These are phyloP conservation scores for Salpingus planirostris DNA, from an alignment of 2,888 invertebrate genomes.

Conservation along the genomic window DNA sequence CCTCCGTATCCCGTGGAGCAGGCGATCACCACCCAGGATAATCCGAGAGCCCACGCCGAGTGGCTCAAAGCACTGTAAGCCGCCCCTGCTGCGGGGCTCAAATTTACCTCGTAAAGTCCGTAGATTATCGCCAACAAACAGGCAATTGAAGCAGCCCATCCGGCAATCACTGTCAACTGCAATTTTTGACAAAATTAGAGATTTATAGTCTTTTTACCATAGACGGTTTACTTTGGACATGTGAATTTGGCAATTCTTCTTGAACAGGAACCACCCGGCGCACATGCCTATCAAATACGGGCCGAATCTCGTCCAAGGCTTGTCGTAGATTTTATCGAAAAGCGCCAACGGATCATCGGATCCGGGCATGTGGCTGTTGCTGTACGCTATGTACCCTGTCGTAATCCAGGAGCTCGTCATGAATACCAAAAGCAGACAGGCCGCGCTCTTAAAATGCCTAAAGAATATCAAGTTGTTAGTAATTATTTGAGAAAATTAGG, in stretches of 20 bases:
- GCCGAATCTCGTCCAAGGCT: slow-evolving; percentile 79
- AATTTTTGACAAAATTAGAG: slow-evolving; percentile 20
- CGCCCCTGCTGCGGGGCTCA: slow-evolving; percentile 62
- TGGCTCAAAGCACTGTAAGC: slow-evolving; percentile 75
- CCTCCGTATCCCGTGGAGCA: slow-evolving; percentile 81
- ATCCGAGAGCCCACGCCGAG: slow-evolving; percentile 71
- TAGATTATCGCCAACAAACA: slow-evolving; percentile 67
- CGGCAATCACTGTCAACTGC: slow-evolving; percentile 55
- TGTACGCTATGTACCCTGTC: slow-evolving; percentile 71
- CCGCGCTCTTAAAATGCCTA: slow-evolving; percentile 72
- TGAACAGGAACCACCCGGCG: slow-evolving; percentile 74
- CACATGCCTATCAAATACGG: slow-evolving; percentile 80
- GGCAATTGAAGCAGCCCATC: slow-evolving; percentile 60
- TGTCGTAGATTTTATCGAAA: slow-evolving; percentile 84
- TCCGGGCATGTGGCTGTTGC: slow-evolving; percentile 67
- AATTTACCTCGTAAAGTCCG: slow-evolving; percentile 64
- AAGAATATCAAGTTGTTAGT: slow-evolving; percentile 11
- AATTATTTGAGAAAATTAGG: not conserved
- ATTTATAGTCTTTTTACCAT: not conserved
- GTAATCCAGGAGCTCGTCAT: slow-evolving; percentile 70
- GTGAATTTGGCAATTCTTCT: slow-evolving; percentile 68
- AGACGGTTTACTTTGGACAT: slow-evolving; percentile 53
- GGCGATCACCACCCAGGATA: slow-evolving; percentile 78
- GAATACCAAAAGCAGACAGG: slow-evolving; percentile 54
- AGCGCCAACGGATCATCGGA: slow-evolving; percentile 74